A percentile compares a stretch with the other conserved stretches of the same genome.
phyloP scores from a whole-genome alignment of 2,888 invertebrate genomes.

The Nephrocerus scutellatus region DNA sequence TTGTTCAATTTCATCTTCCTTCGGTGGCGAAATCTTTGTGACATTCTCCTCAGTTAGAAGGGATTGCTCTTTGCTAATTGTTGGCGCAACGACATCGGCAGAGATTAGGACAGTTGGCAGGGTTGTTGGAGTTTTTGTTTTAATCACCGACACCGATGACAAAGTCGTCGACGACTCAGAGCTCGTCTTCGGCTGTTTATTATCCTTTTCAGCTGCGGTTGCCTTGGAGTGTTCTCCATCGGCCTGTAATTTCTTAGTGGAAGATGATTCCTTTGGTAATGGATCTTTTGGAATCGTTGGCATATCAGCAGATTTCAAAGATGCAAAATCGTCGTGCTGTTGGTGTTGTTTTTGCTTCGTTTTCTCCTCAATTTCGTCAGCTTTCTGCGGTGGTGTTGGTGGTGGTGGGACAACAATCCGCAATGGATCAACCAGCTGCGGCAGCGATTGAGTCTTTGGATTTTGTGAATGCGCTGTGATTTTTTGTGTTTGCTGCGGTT shows the following conservation, averaged over 20 bases:
- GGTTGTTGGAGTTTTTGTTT: conserved; percentile 26
- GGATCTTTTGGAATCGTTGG: no score
- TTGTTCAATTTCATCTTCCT: conserved; percentile 47
- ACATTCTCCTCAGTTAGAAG: conserved; percentile 41
- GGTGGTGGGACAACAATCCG: conserved; percentile 9
- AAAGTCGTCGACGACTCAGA: background rate
- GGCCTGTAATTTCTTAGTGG: no score
- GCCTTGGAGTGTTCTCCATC: conserved; percentile 14
- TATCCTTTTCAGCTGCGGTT: background rate
- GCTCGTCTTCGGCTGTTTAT: background rate
- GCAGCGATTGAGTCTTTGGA: conserved; percentile 16
- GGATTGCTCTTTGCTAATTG: conserved; percentile 22
- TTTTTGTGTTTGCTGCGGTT: conserved; percentile 20
- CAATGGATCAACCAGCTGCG: conserved; percentile 12
- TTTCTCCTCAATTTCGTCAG: conserved; percentile 5
- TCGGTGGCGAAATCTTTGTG: conserved; percentile 38
- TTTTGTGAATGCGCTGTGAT: conserved; percentile 12
- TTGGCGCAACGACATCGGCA: conserved; percentile 24
- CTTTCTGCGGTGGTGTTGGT: conserved; percentile 16
- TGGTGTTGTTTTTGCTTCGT: conserved; percentile 12
- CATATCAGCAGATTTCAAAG: no score
- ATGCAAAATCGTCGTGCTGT: no score
- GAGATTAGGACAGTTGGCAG: conserved; percentile 17
- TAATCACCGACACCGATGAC: conserved; percentile 27
- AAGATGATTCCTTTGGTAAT: no score